phyloP scores from a whole-genome alignment of 2,888 invertebrate genomes.

The Dasypolia templi region DNA sequence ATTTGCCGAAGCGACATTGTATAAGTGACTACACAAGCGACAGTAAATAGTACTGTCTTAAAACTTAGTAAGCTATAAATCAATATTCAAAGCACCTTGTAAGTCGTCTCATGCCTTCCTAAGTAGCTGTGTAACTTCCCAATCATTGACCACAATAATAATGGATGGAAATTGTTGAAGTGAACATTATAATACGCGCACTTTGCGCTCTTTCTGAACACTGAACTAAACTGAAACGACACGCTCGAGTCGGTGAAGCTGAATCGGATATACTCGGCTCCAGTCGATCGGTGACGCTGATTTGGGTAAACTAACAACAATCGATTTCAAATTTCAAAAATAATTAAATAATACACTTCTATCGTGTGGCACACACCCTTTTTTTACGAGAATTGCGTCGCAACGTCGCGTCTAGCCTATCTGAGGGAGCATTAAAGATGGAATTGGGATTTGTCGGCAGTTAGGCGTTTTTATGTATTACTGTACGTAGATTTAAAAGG shows the following conservation, averaged over 20 bases:
- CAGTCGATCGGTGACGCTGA: too few species aligned
- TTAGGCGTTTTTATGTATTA: conserved; percentile 42
- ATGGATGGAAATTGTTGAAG: conserved; percentile 1
- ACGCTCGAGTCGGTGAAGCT: not conserved
- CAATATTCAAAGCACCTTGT: conserved; percentile 42
- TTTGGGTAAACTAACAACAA: too few species aligned
- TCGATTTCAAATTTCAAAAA: too few species aligned
- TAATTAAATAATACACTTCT: too few species aligned
- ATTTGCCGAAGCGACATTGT: not conserved
- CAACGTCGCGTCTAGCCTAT: not conserved
- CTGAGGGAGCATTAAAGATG: not conserved
- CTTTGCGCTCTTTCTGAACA: not conserved
- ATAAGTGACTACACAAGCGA: not conserved
- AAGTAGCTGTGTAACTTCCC: conserved; percentile 21
- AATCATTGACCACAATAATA: conserved; percentile 53
- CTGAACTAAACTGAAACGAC: not conserved
- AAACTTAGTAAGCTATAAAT: conserved; percentile 26
- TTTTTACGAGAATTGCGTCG: not conserved
- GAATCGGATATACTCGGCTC: not conserved
- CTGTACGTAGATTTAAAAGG: conserved; percentile 29
- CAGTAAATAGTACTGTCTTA: conserved; percentile 17
- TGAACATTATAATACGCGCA: not conserved
- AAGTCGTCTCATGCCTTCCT: conserved; percentile 9
- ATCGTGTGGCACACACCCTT: not conserved
- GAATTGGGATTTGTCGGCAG: conserved; percentile 26